These are phyloP conservation scores for Magallana angulata DNA, from an alignment of 1,140 invertebrate species.

Conservation along the genomic window DNA sequence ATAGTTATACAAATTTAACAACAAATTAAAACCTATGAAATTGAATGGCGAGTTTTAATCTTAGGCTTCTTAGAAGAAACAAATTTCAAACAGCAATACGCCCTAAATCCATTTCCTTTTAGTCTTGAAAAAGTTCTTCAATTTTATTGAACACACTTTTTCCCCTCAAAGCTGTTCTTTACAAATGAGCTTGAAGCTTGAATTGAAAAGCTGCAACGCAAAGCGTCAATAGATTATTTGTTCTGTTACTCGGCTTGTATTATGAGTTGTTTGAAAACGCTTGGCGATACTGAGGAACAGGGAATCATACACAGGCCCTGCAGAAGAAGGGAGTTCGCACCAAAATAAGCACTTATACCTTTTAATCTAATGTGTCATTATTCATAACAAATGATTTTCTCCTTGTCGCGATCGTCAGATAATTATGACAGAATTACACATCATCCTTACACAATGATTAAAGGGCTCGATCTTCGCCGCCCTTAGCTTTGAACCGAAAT, in stretches of 20 bases:
- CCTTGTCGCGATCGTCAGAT: conserved; percentile 3
- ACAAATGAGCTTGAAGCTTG: conserved; percentile 35
- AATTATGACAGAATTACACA: conserved; percentile 32
- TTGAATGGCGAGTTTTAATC: conserved; percentile 32
- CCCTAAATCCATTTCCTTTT: conserved; percentile 35
- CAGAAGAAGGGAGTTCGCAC: conserved; percentile 4
- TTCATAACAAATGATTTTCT: conserved; percentile 26
- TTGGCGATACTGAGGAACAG: background rate
- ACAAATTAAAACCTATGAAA: conserved; percentile 25
- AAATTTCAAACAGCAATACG: conserved; percentile 34
- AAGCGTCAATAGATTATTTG: conserved; percentile 34
- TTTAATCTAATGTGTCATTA: conserved; percentile 37
- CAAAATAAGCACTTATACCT: conserved; percentile 36
- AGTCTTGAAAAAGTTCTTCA: conserved; percentile 31
- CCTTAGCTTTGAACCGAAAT: conserved; percentile 7
- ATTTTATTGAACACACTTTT: conserved; percentile 37
- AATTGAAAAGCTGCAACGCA: conserved; percentile 30
- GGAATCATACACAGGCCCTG: background rate
- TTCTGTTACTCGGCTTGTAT: conserved; percentile 27
- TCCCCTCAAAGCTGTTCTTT: conserved; percentile 32
- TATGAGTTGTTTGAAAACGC: conserved; percentile 36
- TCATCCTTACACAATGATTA: conserved; percentile 13
- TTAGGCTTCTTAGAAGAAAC: conserved; percentile 31
- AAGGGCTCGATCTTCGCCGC: background rate
- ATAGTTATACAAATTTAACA: conserved; percentile 37